Evolutionary conservation across 2,113 vertebrate species (phyloP), one percentile per base, ranked within the genome.

Genomic region (Calcarius ornatus): DNA sequence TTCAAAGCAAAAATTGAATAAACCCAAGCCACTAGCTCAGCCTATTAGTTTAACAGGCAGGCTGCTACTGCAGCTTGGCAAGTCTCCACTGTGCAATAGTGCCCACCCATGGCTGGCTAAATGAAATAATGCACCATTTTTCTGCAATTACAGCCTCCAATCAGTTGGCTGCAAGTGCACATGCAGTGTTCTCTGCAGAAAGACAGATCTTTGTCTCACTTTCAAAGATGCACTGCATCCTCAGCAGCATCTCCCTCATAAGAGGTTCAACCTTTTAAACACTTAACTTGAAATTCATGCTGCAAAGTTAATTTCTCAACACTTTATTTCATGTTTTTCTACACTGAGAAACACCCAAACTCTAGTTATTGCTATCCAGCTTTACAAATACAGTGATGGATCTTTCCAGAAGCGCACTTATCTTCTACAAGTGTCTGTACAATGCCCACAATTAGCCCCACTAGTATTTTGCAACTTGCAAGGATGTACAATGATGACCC

Each of bases 161-260:
- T 48, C 37, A 77, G 33, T 2, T 66, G 31, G n/a, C 47, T 59
- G 22, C 0, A 2, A 94, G 10, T 1, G 2, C 13, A 61, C 0
- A 1, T 61, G 24, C 4, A 12, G 37, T 6, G 0, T 5, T 81
- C 27, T 70, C 45, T 3, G 1, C 6, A 59, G 30, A 71, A 43
- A 70, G 42, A 50, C 1, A 64, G 14, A 31, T 22, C 51, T 70
- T 63, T 37, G 9, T 75, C 61, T 53, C 35, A 19, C 24, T 79
- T 90, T 50, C n/a, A 61, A 63, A 68, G 27, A 51, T 10, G 12
- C 17, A 18, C 28, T 59, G 47, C 19, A 71, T 11, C 12, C 28
- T 65, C 13, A 60, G 33, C 15, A 81, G 38, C 0, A 0, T 30
- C 20, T 25, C 23, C 23, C 11, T 53, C 30, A 5, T 20, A 28